Evolutionary conservation across 2,113 vertebrate species (phyloP), one percentile per base, ranked within the genome.

Genomic region (Pollachius pollachius): DNA sequence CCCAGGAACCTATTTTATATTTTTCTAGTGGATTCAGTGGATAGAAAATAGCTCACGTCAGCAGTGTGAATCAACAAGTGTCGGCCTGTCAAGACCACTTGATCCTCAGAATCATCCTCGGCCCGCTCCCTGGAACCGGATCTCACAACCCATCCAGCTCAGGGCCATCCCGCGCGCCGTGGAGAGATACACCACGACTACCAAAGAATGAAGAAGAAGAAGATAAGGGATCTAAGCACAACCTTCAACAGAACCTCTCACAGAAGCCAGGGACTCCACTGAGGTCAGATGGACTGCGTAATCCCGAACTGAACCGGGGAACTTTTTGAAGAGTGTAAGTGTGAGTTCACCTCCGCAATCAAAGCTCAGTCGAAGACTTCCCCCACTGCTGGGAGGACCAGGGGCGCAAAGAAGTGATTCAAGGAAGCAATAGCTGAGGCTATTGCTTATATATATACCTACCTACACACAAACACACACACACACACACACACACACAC

Each of bases 51-150:
- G 78, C 64, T 71, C 70, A 80, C 67, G 67, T 78, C 76, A 81
- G 71, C 69, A 71, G 52, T 52, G 73, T 73, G 75, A 82, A 57
- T 82, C 81, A 77, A 52, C 70, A 58, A 48, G 41, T 69, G 60
- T 78, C 25, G 3, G 54, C 57, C 72, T 84, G 76, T 86, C 81
- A 79, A 74, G 71, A 78, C 34, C 80, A 65, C 70, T 81, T 65
- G 70, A 27, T 67, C 65, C 73, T 69, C 64, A 83, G 64, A 72
- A 69, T 69, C 66, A 67, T 78, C 70, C 68, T 61, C 66, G 75
- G 73, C 48, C 65, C 65, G 67, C 72, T 59, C 59, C 62, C 64
- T 48, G 76, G 67, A 82, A 75, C 58, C 82, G 79, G 76, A 68
- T 48, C 70, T 76, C 74, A 79, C 72, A 77, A 58, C 71, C 78